Conservation (phyloP, 1,140 invertebrate genomes). For the Caenorhabditis tropicalis region DNA sequence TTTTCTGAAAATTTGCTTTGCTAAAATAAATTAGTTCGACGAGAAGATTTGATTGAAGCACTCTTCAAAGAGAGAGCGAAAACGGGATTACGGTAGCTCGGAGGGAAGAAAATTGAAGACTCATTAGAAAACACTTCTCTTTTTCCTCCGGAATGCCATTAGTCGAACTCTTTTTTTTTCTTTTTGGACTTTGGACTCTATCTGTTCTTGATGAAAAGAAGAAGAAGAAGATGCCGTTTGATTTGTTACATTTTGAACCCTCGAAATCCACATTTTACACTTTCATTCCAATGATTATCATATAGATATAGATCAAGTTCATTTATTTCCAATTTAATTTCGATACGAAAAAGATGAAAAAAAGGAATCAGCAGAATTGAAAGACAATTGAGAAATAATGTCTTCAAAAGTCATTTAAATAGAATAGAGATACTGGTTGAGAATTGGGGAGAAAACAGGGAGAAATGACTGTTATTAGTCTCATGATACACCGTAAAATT, state of each 20-base stretch:
- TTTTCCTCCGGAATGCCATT: not conserved
- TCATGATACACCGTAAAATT: not conserved
- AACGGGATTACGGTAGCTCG: not conserved
- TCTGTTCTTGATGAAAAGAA: not conserved
- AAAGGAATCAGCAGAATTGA: no score
- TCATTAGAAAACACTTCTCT: constrained; percentile 8
- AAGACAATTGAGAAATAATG: no score
- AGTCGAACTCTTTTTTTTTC: not conserved
- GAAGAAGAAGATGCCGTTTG: not conserved
- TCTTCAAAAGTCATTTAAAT: not conserved
- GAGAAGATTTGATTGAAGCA: no score
- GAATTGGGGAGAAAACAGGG: not conserved
- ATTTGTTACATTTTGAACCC: not conserved
- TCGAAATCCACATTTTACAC: not conserved
- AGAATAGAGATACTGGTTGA: not conserved
- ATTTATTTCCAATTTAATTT: not conserved
- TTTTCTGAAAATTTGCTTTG: no score
- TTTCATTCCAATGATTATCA: not conserved
- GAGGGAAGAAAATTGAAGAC: not conserved
- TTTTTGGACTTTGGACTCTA: not conserved
- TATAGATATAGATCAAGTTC: not conserved
- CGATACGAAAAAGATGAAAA: no score
- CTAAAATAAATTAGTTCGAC: no score
- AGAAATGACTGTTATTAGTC: not conserved
- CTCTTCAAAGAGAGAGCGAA: no score